These are phyloP conservation scores for Acanthiza pusilla DNA, from an alignment of 2,797 vertebrate species.

Conservation along the genomic window DNA sequence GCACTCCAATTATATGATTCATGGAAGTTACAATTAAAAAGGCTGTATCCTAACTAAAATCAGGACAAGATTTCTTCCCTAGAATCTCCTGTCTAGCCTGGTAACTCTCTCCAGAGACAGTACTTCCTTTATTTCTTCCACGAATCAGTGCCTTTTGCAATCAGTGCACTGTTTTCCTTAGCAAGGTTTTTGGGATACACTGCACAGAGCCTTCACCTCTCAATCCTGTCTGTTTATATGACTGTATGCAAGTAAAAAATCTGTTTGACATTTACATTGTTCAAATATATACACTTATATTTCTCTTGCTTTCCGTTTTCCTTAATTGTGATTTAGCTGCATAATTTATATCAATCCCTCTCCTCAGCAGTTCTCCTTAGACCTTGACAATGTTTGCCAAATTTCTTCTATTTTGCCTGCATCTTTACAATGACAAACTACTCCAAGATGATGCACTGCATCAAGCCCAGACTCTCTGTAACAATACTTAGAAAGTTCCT, in stretches of 20 bases:
- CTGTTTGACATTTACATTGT: not conserved
- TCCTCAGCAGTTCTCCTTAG: not conserved
- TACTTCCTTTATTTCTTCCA: not conserved
- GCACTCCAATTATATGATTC: fast-evolving
- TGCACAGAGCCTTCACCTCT: not conserved
- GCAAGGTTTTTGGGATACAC: not conserved
- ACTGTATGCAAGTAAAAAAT: not conserved
- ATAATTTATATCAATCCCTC: not conserved
- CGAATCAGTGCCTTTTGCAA: not conserved
- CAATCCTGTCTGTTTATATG: not conserved
- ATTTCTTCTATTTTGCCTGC: not conserved
- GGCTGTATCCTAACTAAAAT: not conserved
- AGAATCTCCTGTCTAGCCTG: not conserved
- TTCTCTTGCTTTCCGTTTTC: not conserved
- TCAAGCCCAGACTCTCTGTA: not conserved
- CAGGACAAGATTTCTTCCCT: not conserved
- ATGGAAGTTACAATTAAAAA: not conserved
- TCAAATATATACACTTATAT: not conserved
- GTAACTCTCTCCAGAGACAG: not conserved
- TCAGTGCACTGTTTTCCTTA: not conserved
- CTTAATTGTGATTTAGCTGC: not conserved
- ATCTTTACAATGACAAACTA: not conserved
- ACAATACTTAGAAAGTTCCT: not conserved
- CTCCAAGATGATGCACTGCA: not conserved
- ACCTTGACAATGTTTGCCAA: not conserved